Evolutionary conservation across 2,113 vertebrate genomes (phyloP), one percentile per base, ranked within the genome.

Genomic region (Lanius collurio): DNA sequence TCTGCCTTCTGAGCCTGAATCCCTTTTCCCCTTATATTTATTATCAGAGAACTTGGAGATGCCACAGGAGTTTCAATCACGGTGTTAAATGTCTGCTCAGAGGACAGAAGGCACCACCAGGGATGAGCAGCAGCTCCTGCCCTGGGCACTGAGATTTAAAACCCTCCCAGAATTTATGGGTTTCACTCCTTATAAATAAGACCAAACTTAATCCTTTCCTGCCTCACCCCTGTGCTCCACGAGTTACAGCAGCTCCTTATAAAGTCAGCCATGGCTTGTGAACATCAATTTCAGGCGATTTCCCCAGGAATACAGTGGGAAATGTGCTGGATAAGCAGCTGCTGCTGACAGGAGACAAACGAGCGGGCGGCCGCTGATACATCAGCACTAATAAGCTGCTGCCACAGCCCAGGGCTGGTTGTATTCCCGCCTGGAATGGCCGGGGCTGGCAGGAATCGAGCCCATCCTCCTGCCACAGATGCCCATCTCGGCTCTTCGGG

Each of bases 291-390:
- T 59, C 44, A 41, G 57, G 49, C 75, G 31, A 5, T 80, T 93
- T 88, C 65, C 70, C 75, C 35, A 2, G n/a, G 73, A 90, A 91
- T 26, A 20, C 8, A 31, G 35, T 7, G 65, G 44, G 71, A 6
- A 47, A 84, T 42, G 73, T 93, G 93, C 93, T 77, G 82, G 95
- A 75, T 94, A 81, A 95, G 93, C 81, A 89, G 92, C 56, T 71
- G 55, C 31, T 81, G 64, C 23, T 71, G 78, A 91, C 78, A 91
- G 57, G 49, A 78, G 67, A 55, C 70, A 78, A 87, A 76, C 2
- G 39, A 83, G 77, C 21, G 5, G 10, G 26, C 15, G 15, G 86
- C 60, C 78, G 37, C 70, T 16, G 87, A 85, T 76, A 8, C 8
- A 37, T 56, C 82, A 67, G 65, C 21, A 0, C 70, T 90, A 93